Evolutionary conservation across 2,888 invertebrate genomes (phyloP).

Genomic region (Saturnia japonica): DNA sequence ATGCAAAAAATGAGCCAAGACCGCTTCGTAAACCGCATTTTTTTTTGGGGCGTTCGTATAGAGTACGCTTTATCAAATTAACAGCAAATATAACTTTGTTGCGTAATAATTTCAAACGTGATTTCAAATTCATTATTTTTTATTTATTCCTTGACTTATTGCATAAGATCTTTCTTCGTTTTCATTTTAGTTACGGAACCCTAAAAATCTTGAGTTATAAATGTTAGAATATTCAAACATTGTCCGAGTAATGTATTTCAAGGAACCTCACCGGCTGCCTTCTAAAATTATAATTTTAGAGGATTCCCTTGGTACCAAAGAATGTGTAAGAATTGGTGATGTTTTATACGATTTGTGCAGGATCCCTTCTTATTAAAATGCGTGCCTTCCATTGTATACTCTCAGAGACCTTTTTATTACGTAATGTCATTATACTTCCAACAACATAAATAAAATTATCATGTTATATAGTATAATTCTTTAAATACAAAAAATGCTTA

Average conservation of each 20-base stretch:
- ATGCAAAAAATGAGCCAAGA: no score
- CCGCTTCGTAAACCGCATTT: no score
- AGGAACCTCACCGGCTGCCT: conserved; percentile 37
- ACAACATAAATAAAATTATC: background rate
- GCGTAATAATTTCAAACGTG: no score
- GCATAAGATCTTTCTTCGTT: no score
- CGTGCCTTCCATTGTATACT: conserved; percentile 41
- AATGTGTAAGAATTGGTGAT: conserved; percentile 54
- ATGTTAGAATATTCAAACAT: background rate
- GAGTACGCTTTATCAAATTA: background rate
- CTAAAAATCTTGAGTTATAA: background rate
- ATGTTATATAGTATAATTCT: background rate
- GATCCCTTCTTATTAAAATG: conserved; percentile 44
- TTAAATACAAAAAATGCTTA: background rate
- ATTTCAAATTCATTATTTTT: no score
- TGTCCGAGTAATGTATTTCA: conserved; percentile 5
- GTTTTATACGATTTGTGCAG: conserved; percentile 56
- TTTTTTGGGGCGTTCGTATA: background rate
- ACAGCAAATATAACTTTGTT: no score
- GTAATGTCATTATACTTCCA: background rate
- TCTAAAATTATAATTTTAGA: conserved; percentile 57
- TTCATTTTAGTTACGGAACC: background rate
- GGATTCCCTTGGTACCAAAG: conserved; percentile 37
- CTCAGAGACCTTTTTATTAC: conserved; percentile 31
- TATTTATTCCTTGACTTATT: no score